Conservation (phyloP, 1,140 invertebrate species). For the Campoletis sonorensis region DNA sequence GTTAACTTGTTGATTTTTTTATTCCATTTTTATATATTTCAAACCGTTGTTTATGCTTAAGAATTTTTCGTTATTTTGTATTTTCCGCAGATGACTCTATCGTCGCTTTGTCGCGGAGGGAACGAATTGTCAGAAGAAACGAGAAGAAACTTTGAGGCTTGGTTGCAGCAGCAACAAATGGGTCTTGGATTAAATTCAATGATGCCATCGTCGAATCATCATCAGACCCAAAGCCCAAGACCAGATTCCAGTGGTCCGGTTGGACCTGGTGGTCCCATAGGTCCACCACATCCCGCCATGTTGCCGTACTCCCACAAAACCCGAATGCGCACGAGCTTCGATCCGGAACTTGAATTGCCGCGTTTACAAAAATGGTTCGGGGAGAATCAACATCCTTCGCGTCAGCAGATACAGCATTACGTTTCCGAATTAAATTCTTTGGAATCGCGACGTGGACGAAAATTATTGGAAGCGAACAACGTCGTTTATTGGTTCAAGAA, state of each 20-base stretch:
- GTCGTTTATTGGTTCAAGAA: conserved; percentile 99
- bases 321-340: conserved; percentile 94
- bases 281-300: conserved; percentile 81
- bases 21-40: background rate
- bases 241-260: conserved; percentile 63
- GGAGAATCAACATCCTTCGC: conserved; percentile 96
- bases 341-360: conserved; percentile 96
- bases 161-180: conserved; percentile 77
- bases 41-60: background rate
- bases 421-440: conserved; percentile 94
- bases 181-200: conserved; percentile 77
- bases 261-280: conserved; percentile 64
- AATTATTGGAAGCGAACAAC: conserved; percentile 97
- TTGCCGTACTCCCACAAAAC: conserved; percentile 91
- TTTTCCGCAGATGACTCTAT: conserved; percentile 82
- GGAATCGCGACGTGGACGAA: conserved; percentile 92
- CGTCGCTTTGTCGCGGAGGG: conserved; percentile 85
- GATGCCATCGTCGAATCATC: conserved; percentile 74
- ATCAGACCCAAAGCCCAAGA: conserved; percentile 71
- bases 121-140: conserved; percentile 86
- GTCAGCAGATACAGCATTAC: conserved; percentile 96
- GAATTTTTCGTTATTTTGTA: background rate
- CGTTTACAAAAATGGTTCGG: conserved; percentile 96
- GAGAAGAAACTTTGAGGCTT: conserved; percentile 85
- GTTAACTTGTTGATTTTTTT: background rate